Conservation (phyloP, 2,888 invertebrate species). For the Empis livida region DNA sequence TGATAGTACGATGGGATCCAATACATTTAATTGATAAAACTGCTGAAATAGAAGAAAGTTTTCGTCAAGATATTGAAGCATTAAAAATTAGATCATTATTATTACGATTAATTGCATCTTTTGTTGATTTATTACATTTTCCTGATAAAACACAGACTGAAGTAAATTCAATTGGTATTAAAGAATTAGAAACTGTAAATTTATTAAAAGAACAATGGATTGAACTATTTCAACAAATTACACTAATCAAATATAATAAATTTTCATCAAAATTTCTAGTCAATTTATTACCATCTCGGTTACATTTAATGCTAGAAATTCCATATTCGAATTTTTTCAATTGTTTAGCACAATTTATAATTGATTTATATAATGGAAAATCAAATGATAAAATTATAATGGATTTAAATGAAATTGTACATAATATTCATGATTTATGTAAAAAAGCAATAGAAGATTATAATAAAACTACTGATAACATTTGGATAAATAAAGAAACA, state of each 20-base stretch:
- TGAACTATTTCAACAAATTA: constrained; percentile 27
- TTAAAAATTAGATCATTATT: constrained; percentile 28
- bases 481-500: constrained; percentile 39
- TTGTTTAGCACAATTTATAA: constrained; percentile 28
- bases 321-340: constrained; percentile 34
- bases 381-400: constrained; percentile 19
- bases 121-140: constrained; percentile 29
- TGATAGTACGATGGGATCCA: constrained; percentile 58
- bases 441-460: constrained; percentile 31
- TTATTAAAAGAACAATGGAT: constrained; percentile 28
- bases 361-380: constrained; percentile 29
- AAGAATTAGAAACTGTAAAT: constrained; percentile 23
- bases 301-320: constrained; percentile 28
- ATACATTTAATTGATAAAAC: constrained; percentile 28
- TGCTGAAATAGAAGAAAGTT: constrained; percentile 27
- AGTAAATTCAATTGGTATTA: background rate
- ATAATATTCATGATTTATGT: constrained; percentile 22
- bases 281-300: constrained; percentile 33
- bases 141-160: background rate
- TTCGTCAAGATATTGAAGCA: constrained; percentile 30
- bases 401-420: constrained; percentile 24
- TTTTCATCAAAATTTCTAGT: constrained; percentile 33
- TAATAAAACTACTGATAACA: constrained; percentile 31
- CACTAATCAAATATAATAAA: constrained; percentile 26
- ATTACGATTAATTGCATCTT: constrained; percentile 29